Evolutionary conservation across 1,140 invertebrate species (phyloP), one percentile per base, ranked within the genome.

Genomic region (Centruroides vittatus): DNA sequence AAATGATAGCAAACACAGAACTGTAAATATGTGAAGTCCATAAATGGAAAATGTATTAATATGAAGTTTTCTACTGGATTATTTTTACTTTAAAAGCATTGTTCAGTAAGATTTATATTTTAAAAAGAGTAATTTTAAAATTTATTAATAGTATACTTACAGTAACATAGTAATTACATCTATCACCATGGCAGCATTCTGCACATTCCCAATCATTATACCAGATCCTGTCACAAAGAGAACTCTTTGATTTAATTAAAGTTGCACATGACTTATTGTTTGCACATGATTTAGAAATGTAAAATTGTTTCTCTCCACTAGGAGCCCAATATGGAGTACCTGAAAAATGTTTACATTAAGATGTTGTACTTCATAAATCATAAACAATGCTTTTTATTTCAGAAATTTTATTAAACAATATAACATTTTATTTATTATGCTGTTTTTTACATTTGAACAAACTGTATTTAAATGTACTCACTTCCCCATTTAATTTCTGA

Each of bases 121-220:
- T 23, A 23, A 23, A 23, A 23, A 23, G 2, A 23, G 23, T 2
- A 55, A 58, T 55, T 54, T n/a, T 23, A 55, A 55, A 3, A 57
- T 57, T 5, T 35, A 4, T 3, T 35, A 57, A 9, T n/a, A 48
- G 35, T 46, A 59, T 61, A 83, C 88, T 89, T 79, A 98, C 93
- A 70, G 96, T 92, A 35, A 95, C 84, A 73, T 87, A 98, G 74
- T 93, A 98, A 74, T 98, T 98, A 74, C 94, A 99, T 61, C 90
- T 79, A 75, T 98, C 94, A 52, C 94, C 95, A 70, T 86, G 84
- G 74, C 94, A 99, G 75, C 94, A 99, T 74, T 98, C 93, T 0
- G 88, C 87, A 78, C 94, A 98, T 63, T 86, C 83, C 95, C 94
- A 98, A 76, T 98, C 94, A 70, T 93, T 84, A 70, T 96, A 99